Conservation (phyloP, 2,797 vertebrate genomes). For the Phoeniculus purpureus region DNA sequence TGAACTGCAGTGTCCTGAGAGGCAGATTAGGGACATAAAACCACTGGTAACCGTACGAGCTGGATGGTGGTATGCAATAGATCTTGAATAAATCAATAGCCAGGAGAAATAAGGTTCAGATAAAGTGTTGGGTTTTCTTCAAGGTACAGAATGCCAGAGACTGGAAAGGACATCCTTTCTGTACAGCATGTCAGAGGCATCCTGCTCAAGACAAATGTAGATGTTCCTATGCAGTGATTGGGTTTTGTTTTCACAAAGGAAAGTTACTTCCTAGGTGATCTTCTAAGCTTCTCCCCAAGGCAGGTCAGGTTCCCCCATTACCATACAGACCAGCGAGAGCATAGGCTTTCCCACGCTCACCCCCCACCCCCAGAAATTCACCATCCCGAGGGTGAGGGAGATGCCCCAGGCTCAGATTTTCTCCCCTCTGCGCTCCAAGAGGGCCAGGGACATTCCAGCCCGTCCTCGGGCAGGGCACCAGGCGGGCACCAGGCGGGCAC, state of each 20-base stretch:
- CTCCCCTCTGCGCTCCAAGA: not conserved
- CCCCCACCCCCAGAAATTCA: not conserved
- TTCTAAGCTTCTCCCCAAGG: not conserved
- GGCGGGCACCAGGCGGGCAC: not conserved
- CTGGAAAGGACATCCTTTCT: not conserved
- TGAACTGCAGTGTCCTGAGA: not conserved
- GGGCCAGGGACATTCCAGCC: not conserved
- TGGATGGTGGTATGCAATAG: not conserved
- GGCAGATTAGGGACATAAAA: not conserved
- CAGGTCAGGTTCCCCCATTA: not conserved
- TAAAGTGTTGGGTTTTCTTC: not conserved
- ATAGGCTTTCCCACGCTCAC: not conserved
- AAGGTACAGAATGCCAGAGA: not conserved
- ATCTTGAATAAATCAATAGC: not conserved
- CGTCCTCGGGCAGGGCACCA: not conserved
- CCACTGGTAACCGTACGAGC: fast-evolving
- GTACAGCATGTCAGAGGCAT: not conserved
- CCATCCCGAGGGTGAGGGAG: not conserved
- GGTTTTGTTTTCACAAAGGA: not conserved
- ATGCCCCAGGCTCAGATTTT: not conserved
- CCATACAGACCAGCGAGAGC: not conserved
- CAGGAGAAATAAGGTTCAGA: not conserved
- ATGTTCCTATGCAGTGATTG: not conserved
- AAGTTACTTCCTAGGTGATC: not conserved
- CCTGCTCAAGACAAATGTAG: not conserved